Evolutionary conservation across 2,888 invertebrate genomes (phyloP).

Genomic region (Eupeodes luniger): DNA sequence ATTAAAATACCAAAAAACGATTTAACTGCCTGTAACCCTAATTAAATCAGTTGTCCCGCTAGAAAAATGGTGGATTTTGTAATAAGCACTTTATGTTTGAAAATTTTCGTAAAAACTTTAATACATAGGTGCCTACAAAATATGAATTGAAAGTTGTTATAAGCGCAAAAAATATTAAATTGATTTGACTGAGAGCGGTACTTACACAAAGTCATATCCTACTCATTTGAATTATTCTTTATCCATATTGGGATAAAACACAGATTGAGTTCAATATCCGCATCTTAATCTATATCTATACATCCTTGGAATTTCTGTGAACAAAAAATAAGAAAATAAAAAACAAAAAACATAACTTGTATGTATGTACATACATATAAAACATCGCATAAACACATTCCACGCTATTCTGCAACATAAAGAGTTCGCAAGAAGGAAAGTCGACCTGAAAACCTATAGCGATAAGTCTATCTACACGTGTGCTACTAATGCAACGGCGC

Average conservation of each 20-base stretch:
- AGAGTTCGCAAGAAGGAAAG: slow-evolving; percentile 51
- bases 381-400: slow-evolving; percentile 59
- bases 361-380: background rate
- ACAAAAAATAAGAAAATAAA: background rate
- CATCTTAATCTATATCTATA: slow-evolving; percentile 24
- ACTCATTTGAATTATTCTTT: background rate
- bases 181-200: too few relatives aligned
- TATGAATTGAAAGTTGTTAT: too few relatives aligned
- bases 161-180: too few relatives aligned
- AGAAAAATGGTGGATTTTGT: too few relatives aligned
- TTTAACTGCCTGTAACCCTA: too few relatives aligned
- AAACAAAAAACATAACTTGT: background rate
- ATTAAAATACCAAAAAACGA: too few relatives aligned
- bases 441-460: slow-evolving; percentile 62
- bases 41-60: too few relatives aligned
- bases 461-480: slow-evolving; percentile 67
- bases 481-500: slow-evolving; percentile 32
- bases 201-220: too few relatives aligned
- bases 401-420: slow-evolving; percentile 46
- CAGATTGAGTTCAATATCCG: slow-evolving; percentile 63
- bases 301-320: slow-evolving; percentile 54
- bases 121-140: too few relatives aligned
- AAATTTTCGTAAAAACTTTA: too few relatives aligned
- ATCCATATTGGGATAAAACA: slow-evolving; percentile 31
- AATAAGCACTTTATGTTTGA: too few relatives aligned